These are phyloP conservation scores for Halictus quadricinctus DNA, from an alignment of 2,888 invertebrate genomes.

Conservation along the genomic window DNA sequence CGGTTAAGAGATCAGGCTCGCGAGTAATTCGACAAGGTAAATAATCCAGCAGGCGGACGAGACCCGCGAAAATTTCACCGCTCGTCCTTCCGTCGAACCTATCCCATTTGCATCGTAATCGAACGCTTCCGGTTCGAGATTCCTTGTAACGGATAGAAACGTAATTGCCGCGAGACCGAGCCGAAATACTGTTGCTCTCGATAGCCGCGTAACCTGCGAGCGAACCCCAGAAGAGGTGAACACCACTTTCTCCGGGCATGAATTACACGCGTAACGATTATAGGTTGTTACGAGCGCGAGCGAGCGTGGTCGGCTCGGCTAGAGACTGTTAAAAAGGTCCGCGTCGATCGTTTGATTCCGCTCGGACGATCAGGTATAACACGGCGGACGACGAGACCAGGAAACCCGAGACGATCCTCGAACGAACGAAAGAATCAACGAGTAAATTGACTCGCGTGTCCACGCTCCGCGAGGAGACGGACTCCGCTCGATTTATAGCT, in stretches of 20 bases:
- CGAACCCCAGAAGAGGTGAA: constrained; percentile 65
- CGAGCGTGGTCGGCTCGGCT: constrained; percentile 20
- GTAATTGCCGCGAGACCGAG: background rate
- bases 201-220: constrained; percentile 64
- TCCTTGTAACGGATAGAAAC: background rate
- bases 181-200: constrained; percentile 27
- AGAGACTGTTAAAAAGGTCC: constrained; percentile 56
- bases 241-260: constrained; percentile 71
- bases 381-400: background rate
- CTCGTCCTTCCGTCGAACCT: background rate
- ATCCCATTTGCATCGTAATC: background rate
- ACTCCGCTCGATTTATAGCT: constrained; percentile 78
- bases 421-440: background rate
- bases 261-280: constrained; percentile 78
- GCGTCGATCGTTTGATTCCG: constrained; percentile 64
- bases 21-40: constrained; percentile 37
- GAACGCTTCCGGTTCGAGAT: constrained; percentile 5
- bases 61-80: background rate
- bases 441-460: constrained; percentile 79
- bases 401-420: background rate
- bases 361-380: background rate
- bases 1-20: constrained; percentile 23
- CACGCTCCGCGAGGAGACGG: constrained; percentile 65
- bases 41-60: background rate
- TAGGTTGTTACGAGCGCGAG: constrained; percentile 75